Evolutionary conservation across 2,797 vertebrate species (phyloP), one percentile per base, ranked within the genome.

Genomic region (Sylvia borin): DNA sequence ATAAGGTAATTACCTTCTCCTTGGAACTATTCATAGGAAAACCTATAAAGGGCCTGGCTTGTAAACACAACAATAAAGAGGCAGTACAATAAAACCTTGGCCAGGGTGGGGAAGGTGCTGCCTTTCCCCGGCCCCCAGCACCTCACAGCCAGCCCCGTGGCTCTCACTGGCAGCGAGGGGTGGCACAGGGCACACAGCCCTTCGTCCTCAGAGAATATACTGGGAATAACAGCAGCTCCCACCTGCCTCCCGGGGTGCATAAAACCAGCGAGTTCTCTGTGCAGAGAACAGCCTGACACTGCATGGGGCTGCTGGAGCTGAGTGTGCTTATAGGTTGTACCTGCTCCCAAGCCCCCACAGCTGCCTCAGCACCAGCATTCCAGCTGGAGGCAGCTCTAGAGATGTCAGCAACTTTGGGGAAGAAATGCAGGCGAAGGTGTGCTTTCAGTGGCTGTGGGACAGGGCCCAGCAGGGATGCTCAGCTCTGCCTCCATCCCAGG

Each of bases 1-100:
- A 99, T 98, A 98, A 98, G 98, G 96, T 98, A 98, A 98, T 98
- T 98, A 96, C 98, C 97, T 98, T 98, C 98, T 98, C 98, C 98
- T 99, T 98, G 98, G 98, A 98, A 98, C 98, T 95, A 97, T 97
- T 83, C 97, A 97, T 95, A 97, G 96, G 93, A 65, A 94, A 92
- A 96, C 98, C 97, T 96, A 97, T 98, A 98, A 99, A 98, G 95
- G 64, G 92, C 95, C 87, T 18, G 48, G 40, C 93, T 74, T 84
- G 85, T 82, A 95, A 96, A 95, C 79, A 74, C 85, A 27, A 92
- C 76, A 75, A 77, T 82, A 89, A 95, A 92, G 87, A 78, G 78
- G 80, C 83, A 40, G 80, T 13, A 92, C 95, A 62, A 79, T 96
- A 97, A 96, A 96, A 92, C 21, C 71, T 43, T 42, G 72, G 74